Conservation (phyloP, 2,888 invertebrate species). For the Aplocera efformata region DNA sequence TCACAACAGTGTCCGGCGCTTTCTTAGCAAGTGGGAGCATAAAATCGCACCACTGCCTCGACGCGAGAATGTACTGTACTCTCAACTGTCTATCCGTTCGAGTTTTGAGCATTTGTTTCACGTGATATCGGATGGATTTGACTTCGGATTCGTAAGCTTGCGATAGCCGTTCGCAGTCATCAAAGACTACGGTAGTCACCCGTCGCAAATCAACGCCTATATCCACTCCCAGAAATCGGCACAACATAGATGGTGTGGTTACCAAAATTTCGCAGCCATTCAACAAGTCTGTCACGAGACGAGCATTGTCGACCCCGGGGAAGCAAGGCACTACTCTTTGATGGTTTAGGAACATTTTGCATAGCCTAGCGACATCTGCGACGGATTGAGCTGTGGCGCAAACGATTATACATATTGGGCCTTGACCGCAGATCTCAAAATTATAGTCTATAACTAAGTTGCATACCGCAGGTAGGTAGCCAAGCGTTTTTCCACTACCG, state of each 20-base stretch:
- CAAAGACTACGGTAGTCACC: constrained; percentile 84
- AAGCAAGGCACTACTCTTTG: constrained; percentile 61
- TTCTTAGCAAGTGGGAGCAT: constrained; percentile 78
- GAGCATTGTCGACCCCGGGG: constrained; percentile 58
- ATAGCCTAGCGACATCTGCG: constrained; percentile 60
- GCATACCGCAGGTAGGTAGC: constrained; percentile 84
- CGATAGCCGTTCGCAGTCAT: constrained; percentile 84
- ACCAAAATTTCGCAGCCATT: constrained; percentile 87
- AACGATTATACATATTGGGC: constrained; percentile 84
- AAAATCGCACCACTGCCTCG: constrained; percentile 83
- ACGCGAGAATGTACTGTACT: constrained; percentile 81
- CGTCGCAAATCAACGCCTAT: constrained; percentile 80
- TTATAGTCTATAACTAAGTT: constrained; percentile 76
- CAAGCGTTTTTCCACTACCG: constrained; percentile 85
- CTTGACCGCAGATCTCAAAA: constrained; percentile 57
- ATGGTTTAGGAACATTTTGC: constrained; percentile 59
- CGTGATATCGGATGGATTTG: constrained; percentile 58
- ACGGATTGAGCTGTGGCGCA: constrained; percentile 82
- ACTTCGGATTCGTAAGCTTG: constrained; percentile 74
- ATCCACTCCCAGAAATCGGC: constrained; percentile 62
- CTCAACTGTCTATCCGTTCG: constrained; percentile 60
- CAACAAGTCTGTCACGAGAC: constrained; percentile 67
- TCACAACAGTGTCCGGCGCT: constrained; percentile 82
- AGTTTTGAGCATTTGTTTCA: constrained; percentile 63
- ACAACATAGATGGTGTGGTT: constrained; percentile 82